phyloP scores from a whole-genome alignment of 2,797 vertebrate species.

The Adrianichthys oophorus region DNA sequence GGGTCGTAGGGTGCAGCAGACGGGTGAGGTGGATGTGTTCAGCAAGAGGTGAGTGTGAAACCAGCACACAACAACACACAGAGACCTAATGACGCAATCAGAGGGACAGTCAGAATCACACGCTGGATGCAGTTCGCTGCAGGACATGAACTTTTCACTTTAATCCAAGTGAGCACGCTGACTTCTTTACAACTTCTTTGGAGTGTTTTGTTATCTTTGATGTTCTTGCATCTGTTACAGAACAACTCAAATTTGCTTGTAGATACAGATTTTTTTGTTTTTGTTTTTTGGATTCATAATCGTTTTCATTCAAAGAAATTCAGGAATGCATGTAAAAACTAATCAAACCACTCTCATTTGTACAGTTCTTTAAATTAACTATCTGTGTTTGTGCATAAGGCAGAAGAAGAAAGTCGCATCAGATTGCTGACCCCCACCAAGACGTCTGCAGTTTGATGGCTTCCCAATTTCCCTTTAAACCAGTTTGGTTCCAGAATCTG shows the following conservation, averaged over 20 bases:
- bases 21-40: slow-evolving; percentile 81
- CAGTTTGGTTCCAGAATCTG: slow-evolving; percentile 74
- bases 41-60: slow-evolving; percentile 83
- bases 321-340: background rate
- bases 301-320: no score
- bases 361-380: background rate
- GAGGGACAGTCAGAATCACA: slow-evolving; percentile 34
- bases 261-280: no score
- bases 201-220: no score
- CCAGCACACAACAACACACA: slow-evolving; percentile 66
- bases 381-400: slow-evolving; percentile 2
- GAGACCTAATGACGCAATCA: slow-evolving; percentile 47
- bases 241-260: no score
- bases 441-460: slow-evolving; percentile 80
- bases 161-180: slow-evolving; percentile 11
- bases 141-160: slow-evolving; percentile 42
- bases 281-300: no score
- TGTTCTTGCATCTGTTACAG: no score
- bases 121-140: slow-evolving; percentile 15
- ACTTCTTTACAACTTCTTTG: slow-evolving; percentile 5
- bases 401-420: slow-evolving; percentile 4
- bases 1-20: slow-evolving; percentile 74
- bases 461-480: slow-evolving; percentile 81
- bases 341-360: background rate
- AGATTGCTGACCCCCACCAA: slow-evolving; percentile 84